phyloP scores from a whole-genome alignment of 2,888 invertebrate species.

The Platycheirus rosarum region DNA sequence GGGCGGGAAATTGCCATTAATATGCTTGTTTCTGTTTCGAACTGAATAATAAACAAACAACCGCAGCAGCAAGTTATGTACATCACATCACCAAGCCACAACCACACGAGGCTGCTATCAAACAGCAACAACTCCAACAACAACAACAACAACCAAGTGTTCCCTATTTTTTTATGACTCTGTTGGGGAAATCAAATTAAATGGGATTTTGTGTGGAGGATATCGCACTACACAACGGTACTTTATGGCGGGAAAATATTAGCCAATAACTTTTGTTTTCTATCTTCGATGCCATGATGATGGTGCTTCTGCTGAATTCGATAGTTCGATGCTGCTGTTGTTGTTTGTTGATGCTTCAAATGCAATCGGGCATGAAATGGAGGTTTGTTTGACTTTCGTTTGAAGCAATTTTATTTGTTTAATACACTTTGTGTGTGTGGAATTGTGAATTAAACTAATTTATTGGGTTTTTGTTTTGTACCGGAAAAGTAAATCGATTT shows the following conservation, averaged over 20 bases:
- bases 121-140: constrained; percentile 25
- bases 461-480: constrained; percentile 13
- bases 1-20: constrained; percentile 69
- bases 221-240: constrained; percentile 52
- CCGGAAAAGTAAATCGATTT: constrained; percentile 42
- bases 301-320: constrained; percentile 4
- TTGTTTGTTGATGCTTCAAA: constrained; percentile 7
- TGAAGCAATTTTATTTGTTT: constrained; percentile 64
- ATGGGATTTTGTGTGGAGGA: constrained; percentile 57
- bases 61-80: constrained; percentile 44
- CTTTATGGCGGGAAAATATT: constrained; percentile 72
- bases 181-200: constrained; percentile 68
- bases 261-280: constrained; percentile 62
- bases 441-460: constrained; percentile 42
- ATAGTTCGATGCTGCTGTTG: background rate
- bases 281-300: background rate
- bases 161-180: constrained; percentile 30
- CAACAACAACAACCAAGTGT: constrained; percentile 7
- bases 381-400: constrained; percentile 67
- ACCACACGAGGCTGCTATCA: constrained; percentile 15
- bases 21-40: constrained; percentile 71
- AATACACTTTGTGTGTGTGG: constrained; percentile 26
- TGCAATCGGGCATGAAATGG: constrained; percentile 34
- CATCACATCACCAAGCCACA: constrained; percentile 3
- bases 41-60: constrained; percentile 73